These are phyloP conservation scores for Dolichoris vasculosae DNA, from an alignment of 1,140 invertebrate genomes.

Conservation along the genomic window DNA sequence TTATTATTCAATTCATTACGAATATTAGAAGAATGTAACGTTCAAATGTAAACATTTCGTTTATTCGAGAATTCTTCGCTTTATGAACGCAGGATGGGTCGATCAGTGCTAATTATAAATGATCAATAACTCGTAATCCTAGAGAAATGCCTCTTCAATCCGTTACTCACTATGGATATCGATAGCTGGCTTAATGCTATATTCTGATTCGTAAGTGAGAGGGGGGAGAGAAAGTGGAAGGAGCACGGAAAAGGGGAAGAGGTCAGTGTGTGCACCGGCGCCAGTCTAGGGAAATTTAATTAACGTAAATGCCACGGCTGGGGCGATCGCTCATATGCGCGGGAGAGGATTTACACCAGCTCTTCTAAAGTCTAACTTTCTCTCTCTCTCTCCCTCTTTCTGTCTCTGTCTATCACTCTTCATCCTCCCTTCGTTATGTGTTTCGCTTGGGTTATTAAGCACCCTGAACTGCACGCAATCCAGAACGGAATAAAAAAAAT, in stretches of 20 bases:
- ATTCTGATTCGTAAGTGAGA: neutral
- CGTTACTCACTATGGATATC: neutral
- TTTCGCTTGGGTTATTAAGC: conserved; percentile 52
- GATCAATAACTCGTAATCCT: conserved; percentile 40
- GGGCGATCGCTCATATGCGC: conserved; percentile 69
- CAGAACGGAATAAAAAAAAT: neutral
- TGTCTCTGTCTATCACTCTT: neutral
- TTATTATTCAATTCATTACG: too few relatives aligned
- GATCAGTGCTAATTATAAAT: neutral
- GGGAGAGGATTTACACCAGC: neutral
- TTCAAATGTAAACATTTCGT: too few relatives aligned
- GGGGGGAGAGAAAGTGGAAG: conserved; percentile 43
- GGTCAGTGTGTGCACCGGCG: conserved; percentile 17
- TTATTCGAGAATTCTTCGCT: too few relatives aligned
- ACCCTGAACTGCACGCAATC: neutral
- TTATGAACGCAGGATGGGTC: too few relatives aligned
- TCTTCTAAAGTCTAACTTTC: neutral
- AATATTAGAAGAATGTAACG: too few relatives aligned
- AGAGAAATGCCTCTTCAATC: conserved; percentile 37
- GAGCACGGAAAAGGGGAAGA: neutral
- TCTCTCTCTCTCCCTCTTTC: neutral
- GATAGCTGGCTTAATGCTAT: neutral
- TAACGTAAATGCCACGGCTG: conserved; percentile 73
- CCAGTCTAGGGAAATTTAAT: conserved; percentile 72
- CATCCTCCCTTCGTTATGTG: conserved; percentile 24